A percentile compares a stretch with the other conserved stretches of the same genome.
Evolutionary conservation across 2,113 vertebrate genomes (phyloP).

Genomic region (Anguilla rostrata): DNA sequence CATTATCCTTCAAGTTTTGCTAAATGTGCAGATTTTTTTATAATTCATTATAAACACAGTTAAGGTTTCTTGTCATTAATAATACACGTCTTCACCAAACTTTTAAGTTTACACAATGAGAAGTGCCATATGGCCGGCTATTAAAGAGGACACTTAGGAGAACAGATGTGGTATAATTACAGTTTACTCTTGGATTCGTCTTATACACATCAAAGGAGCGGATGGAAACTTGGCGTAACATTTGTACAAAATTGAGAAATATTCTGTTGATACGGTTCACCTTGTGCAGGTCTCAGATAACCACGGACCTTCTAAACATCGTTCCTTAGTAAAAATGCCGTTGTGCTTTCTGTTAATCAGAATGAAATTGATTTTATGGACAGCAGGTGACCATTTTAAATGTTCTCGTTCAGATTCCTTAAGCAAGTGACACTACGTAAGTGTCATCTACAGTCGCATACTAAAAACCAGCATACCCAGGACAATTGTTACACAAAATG

Average conservation of each 20-base stretch:
- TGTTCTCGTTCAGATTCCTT: too few species aligned
- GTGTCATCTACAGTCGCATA: too few species aligned
- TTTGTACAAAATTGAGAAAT: too few species aligned
- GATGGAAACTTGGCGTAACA: neutral
- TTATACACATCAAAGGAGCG: neutral
- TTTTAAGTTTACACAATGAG: neutral
- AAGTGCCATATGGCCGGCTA: slow-evolving; percentile 26
- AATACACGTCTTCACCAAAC: neutral
- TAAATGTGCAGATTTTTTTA: neutral
- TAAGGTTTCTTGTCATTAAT: neutral
- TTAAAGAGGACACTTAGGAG: slow-evolving; percentile 27
- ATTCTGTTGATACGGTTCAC: too few species aligned
- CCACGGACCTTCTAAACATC: too few species aligned
- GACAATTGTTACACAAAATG: neutral
- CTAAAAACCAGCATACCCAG: too few species aligned
- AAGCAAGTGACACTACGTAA: too few species aligned
- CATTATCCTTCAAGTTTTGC: neutral
- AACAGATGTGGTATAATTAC: neutral
- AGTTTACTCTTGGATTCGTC: neutral
- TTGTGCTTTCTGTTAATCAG: too few species aligned
- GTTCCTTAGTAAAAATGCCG: too few species aligned
- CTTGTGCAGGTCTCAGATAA: too few species aligned
- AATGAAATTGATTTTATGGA: too few species aligned
- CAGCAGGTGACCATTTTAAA: too few species aligned
- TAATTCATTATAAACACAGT: neutral